Evolutionary conservation across 2,113 vertebrate species (phyloP), one percentile per base, ranked within the genome.

Genomic region (Mobula hypostoma): DNA sequence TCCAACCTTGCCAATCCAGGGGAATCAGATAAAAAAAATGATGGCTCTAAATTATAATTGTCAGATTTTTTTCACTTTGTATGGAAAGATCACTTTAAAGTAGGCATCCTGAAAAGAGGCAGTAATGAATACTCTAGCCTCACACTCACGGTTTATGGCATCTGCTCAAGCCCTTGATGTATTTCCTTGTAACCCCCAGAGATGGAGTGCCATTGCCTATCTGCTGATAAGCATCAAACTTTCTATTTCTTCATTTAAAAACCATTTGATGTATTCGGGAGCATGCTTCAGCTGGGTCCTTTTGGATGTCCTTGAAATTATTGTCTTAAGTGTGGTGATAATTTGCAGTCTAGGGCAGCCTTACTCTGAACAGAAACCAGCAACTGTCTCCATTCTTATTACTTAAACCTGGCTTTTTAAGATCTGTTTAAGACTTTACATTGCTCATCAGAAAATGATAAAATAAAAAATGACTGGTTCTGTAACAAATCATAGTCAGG

Each of bases 301-400:
- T 80, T 80, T 80, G 32, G 11, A 40, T 80, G 78, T 80, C 32
- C n/a, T 80, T 80, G 78, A 80, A 80, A 80, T 80, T 74, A 74
- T 74, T 74, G 72, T 74, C 21, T 74, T 74, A 80, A 40, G 32
- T 19, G 32, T 15, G 17, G 32, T 15, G 78, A 12, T 40, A 17
- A 78, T 78, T 78, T 78, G 77, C 29, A n/a, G n/a, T 32, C 77
- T 12, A 12, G 77, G 2, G 7, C n/a, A n/a, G 14, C 78, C 78
- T 80, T 36, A 80, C 78, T 78, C 27, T 80, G n/a, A 80, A 32
- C 2, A 40, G 12, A 80, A 29, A 80, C 32, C 8, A 80, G 32
- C 78, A 32, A 80, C 78, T 3, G 3, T 80, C 78, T 80, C 78
- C 78, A 80, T 40, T 80, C 78, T 80, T 80, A 36, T 80, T 80